Percentiles rank a stretch among this genome's conserved stretches.
Conservation (phyloP, 2,888 invertebrate species). For the Aphidoletes aphidimyza region DNA sequence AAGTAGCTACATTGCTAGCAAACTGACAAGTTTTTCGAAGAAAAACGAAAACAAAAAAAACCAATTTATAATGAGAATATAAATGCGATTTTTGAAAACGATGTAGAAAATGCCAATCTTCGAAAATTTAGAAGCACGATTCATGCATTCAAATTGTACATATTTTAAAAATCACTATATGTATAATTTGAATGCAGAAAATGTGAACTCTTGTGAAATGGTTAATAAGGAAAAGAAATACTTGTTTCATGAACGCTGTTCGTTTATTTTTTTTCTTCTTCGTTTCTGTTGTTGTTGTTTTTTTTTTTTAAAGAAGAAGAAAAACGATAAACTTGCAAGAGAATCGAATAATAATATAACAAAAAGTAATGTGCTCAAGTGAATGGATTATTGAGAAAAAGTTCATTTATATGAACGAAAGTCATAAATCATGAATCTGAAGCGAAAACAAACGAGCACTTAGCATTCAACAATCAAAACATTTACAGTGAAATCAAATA, state of each 20-base stretch:
- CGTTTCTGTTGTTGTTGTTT: too few species aligned
- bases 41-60: too few species aligned
- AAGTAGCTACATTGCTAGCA: too few species aligned
- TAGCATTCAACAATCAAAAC: background rate
- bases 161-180: background rate
- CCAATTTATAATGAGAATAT: too few species aligned
- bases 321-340: too few species aligned
- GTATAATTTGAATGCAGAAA: background rate
- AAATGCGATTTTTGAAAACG: too few species aligned
- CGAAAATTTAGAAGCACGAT: too few species aligned
- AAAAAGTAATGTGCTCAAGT: background rate
- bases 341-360: too few species aligned
- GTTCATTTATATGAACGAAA: conserved; percentile 13
- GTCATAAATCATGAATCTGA: conserved; percentile 25
- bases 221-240: background rate
- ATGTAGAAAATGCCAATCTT: background rate
- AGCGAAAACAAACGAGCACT: conserved; percentile 19
- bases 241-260: background rate
- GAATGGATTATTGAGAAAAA: background rate
- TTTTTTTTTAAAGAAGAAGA: too few species aligned
- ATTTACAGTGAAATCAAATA: conserved; percentile 18
- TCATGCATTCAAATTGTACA: too few species aligned
- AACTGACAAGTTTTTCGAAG: too few species aligned
- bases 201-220: background rate
- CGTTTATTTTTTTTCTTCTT: too few species aligned